Conservation (phyloP, 2,113 vertebrate genomes). For the Myrmecobius fasciatus region DNA sequence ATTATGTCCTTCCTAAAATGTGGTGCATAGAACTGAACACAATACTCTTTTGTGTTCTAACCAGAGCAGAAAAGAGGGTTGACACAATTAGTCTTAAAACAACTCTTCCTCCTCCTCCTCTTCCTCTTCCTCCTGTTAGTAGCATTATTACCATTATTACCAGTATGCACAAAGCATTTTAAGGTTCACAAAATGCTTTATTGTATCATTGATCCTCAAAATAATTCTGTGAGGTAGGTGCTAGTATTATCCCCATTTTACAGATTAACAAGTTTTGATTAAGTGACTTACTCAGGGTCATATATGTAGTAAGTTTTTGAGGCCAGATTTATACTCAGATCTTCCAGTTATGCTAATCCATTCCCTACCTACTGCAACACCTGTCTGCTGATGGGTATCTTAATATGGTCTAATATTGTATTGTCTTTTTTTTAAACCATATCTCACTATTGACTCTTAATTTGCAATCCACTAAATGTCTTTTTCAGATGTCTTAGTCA, state of each 20-base stretch:
- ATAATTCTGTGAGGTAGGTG: too few species aligned
- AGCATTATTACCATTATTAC: too few species aligned
- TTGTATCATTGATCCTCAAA: too few species aligned
- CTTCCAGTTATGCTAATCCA: not conserved
- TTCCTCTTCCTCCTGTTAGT: too few species aligned
- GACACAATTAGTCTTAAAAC: too few species aligned
- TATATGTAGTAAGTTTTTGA: not conserved
- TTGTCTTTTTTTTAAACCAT: not conserved
- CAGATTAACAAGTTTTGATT: not conserved
- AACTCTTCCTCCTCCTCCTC: too few species aligned
- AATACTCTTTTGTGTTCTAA: too few species aligned
- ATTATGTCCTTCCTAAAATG: too few species aligned
- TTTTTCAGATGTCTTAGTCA: not conserved
- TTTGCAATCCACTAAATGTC: not conserved
- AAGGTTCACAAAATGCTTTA: too few species aligned
- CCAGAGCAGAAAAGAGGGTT: too few species aligned
- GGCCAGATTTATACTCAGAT: not conserved
- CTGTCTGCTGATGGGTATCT: not conserved
- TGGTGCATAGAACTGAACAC: too few species aligned
- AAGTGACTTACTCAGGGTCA: not conserved
- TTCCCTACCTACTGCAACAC: not conserved
- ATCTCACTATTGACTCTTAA: not conserved
- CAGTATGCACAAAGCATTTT: too few species aligned
- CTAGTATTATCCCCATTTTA: not conserved
- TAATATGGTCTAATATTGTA: not conserved